Percentiles rank a stretch among this genome's conserved stretches.
Conservation (phyloP, 1,140 invertebrate genomes). For the Aricia agestis region DNA sequence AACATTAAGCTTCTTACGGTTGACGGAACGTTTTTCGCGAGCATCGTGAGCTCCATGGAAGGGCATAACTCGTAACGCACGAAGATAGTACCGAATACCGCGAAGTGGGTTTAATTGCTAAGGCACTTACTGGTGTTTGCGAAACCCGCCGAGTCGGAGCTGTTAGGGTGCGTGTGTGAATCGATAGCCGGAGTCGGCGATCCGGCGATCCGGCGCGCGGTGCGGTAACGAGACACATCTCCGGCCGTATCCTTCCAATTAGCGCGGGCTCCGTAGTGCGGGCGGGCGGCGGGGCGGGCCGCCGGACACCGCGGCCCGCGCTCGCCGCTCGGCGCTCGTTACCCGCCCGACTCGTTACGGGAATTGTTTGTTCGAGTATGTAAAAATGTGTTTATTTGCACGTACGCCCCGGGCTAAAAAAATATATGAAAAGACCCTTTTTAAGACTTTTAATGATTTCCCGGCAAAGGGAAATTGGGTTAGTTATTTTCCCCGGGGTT, state of each 20-base stretch:
- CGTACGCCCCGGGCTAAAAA: conserved; percentile 71
- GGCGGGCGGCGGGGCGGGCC: conserved; percentile 20
- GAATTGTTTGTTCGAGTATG: conserved; percentile 76
- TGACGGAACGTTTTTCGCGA: too few species aligned
- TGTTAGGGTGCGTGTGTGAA: neutral
- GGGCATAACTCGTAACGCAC: too few species aligned
- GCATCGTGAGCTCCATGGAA: too few species aligned
- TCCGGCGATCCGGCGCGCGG: conserved; percentile 27
- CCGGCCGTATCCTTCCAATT: conserved; percentile 64
- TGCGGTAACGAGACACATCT: conserved; percentile 62
- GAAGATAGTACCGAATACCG: too few species aligned
- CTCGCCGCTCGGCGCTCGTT: conserved; percentile 49
- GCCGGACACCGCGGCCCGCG: conserved; percentile 39
- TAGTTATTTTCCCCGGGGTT: conserved; percentile 75
- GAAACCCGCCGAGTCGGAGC: neutral
- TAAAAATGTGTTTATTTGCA: conserved; percentile 76
- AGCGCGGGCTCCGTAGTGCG: conserved; percentile 31
- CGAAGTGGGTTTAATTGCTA: neutral
- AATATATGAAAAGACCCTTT: conserved; percentile 75
- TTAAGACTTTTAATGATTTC: conserved; percentile 77
- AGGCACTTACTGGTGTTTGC: neutral
- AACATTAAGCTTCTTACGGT: too few species aligned
- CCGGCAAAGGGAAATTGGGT: conserved; percentile 76
- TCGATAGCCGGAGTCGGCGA: neutral
- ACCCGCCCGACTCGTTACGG: conserved; percentile 67